Base-by-base conservation (phyloP, 2,113 vertebrate species). In the Oncorhynchus kisutch region DNA sequence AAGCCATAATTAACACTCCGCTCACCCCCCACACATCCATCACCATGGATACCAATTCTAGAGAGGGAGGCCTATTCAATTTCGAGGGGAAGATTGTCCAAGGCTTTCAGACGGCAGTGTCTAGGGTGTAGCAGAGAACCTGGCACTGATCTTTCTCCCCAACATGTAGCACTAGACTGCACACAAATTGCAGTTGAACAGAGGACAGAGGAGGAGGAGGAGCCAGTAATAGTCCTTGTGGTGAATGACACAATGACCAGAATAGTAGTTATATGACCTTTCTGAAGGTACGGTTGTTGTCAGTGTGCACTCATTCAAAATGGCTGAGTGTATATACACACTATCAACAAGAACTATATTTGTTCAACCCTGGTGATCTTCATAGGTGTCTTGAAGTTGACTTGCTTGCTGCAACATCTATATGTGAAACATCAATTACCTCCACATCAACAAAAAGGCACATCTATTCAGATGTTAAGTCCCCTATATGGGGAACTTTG, bases 61-160 rank as follows among this genome's bases (percentile, higher is more conserved):
- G 72, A 6, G 85, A 90, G 83, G 83, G 79, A 81, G 88, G 84
- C 75, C 89, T 88, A 93, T 93, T 90, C 92, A 91, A 90, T 79
- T 82, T 77, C 87, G 86, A 87, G 78, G 81, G 91, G 87, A 92
- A 91, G 91, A 92, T 76, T 80, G 67, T 81, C 74, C 87, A 65
- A 80, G 65, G 70, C 79, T 81, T 89, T 83, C 82, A 88, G 84
- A 87, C 80, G 3, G 49, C 49, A 14, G 65, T 78, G 71, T 3
- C 4, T 89, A 14, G 67, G 78, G 71, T 3, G 3, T 89, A 88
- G 88, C 39, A 11, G 72, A 75, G 83, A 88, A 84, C 88, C 84
- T 76, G n/a, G 67, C 71, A 34, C 80, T 88, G 91, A 90, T 90
- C 88, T 87, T 82, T 82, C 0, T 84, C 81, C 77, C 84, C 24